Base-by-base conservation (phyloP, 1,140 invertebrate genomes). In the Zaprionus ornatus region DNA sequence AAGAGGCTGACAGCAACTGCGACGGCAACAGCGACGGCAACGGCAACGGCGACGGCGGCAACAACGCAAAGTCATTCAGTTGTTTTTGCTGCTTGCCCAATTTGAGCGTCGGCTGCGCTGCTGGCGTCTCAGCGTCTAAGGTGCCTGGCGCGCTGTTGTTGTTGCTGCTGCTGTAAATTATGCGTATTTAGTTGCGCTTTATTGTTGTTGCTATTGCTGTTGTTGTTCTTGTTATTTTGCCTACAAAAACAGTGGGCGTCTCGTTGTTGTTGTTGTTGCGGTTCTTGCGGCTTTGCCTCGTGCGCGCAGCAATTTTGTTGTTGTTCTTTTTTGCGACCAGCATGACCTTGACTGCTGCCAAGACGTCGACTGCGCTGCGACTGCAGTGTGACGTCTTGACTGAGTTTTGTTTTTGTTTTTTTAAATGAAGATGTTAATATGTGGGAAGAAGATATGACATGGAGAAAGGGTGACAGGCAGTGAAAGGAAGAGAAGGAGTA, bases 241-340 rank as follows among this genome's bases (percentile, higher is more conserved):
- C 92, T 70, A 87, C 77, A 79, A 76, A 88, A 82, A 77, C 80
- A 77, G 93, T 93, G 57, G 92, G 76, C 62, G 77, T 15, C 67
- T 69, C 25, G 68, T 52, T 45, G 37, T 56, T n/a, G 35, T 45
- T 65, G 45, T 55, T 62, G 27, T 25, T 70, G 27, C 19, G 40
- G 40, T 17, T 45, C 40, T 9, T 45, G 40, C 40, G n/a, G 40
- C 40, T 45, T 45, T 45, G 40, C n/a, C 40, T 45, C 40, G n/a
- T 45, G 40, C 40, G 7, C 37, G 4, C 37, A 6, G 37, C 37
- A n/a, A 40, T 15, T 17, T 48, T 65, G 50, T 63, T 62, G 37
- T 35, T 70, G 27, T n/a, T 57, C 37, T 60, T 50, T 32, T 55
- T 69, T 25, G 45, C 37, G 59, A 15, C 40, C 52, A 32, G 61